Base-by-base conservation (phyloP, 2,888 invertebrate genomes). In the Eudemis profundana region DNA sequence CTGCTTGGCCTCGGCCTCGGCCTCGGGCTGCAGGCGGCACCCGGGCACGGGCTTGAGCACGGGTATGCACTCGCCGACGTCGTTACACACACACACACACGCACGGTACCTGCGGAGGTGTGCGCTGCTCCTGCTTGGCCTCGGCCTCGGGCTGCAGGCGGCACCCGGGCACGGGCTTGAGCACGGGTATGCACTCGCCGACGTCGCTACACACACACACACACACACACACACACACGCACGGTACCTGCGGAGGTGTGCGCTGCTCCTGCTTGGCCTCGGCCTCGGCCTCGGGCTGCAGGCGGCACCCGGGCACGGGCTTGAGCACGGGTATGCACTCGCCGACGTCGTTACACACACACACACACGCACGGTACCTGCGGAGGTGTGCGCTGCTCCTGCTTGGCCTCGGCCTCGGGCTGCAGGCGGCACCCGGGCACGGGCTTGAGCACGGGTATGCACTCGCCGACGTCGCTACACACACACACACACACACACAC, bases 1-100 rank as follows among this genome's bases (percentile, higher is more conserved):
- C 49, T 78, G 80, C 44, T 78, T 78, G 44, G 78, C 80, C 72
- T 85, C 85, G 72, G 78, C 38, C 54, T 23, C 44, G 17, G 23
- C 8, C 14, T 15, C 38, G 29, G 46, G 36, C 36, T 87, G 85
- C 78, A 85, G 84, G 53, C 81, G 69, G 75, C 86, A 88, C 73
- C 96, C 95, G 0, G 96, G 96, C 74, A 96, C 96, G 0, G 96
- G 96, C 82, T 96, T 96, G 47, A 96, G 87, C 69, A 96, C 95
- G n/a, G 96, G 96, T 86, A 96, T 96, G 82, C 89, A 90, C 84
- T 96, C 96, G 54, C 95, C 95, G 38, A 81, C 89, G 86, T 83
- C 93, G 72, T 89, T 81, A 19, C 82, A 77, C 72, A n/a, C n/a
- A n/a, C n/a, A n/a, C n/a, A n/a, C n/a, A n/a, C n/a, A n/a, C n/a